Base-by-base conservation (phyloP, 2,113 vertebrate species). In the Diphyllodes magnificus region DNA sequence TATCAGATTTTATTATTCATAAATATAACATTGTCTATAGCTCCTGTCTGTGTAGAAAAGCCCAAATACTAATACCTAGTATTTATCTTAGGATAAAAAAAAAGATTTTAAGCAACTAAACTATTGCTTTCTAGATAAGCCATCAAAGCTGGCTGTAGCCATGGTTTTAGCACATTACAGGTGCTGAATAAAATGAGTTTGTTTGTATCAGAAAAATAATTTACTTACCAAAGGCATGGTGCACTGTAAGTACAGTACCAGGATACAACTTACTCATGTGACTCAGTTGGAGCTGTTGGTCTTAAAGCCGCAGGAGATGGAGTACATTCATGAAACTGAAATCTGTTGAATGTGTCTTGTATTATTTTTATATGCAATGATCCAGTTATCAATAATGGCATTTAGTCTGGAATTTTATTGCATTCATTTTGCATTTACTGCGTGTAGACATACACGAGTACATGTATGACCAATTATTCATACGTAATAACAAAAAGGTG, bases 241-340 rank as follows among this genome's bases (percentile, higher is more conserved):
- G 20, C 24, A 44, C 17, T 13, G 1, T 6, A 86, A 83, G 5
- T 20, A 23, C 33, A 70, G 11, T 40, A 83, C 65, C 17, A 86
- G 6, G 15, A 40, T 40, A 27, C 10, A 57, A 16, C 0, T 1
- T 3, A 11, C 11, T 75, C 15, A 10, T 25, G 18, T 39, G 44
- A 17, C 10, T 95, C 45, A 50, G 18, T 5, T 72, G 24, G 16
- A 92, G 33, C 17, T 25, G 27, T 20, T 37, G 15, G 7, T 54
- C 64, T 80, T 56, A 69, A 70, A 86, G 22, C 13, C 2, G 2
- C 14, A 37, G 20, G 6, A 81, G 13, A 21, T 6, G 5, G 12
- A 50, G 4, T 30, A 69, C 16, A 3, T 18, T 87, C n/a, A 42
- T 35, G 50, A 64, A 88, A 68, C 2, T 13, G 42, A 87, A 93